These are phyloP conservation scores for Eledone cirrhosa DNA, from an alignment of 2,888 invertebrate genomes.

Conservation along the genomic window DNA sequence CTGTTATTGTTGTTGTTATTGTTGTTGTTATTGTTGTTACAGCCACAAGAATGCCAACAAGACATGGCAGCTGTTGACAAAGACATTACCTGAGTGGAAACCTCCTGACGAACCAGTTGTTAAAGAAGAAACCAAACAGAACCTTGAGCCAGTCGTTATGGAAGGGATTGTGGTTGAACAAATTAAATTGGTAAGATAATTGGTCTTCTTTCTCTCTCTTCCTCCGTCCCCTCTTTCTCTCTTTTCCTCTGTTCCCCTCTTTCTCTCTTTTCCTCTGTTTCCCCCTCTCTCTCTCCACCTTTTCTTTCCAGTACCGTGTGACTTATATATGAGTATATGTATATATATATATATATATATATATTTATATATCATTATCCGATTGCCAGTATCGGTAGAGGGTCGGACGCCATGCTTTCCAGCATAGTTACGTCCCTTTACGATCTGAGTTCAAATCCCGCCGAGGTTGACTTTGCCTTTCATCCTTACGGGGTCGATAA, in stretches of 20 bases:
- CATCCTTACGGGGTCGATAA: too few species aligned
- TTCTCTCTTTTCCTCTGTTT: neutral
- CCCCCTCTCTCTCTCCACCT: neutral
- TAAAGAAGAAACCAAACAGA: too few species aligned
- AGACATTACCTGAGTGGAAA: conserved; percentile 62
- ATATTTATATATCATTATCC: too few species aligned
- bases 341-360: too few species aligned
- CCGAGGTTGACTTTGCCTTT: too few species aligned
- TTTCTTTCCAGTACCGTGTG: neutral
- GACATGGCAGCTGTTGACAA: conserved; percentile 63
- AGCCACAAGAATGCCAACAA: conserved; percentile 61
- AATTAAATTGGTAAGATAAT: neutral
- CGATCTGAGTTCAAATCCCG: too few species aligned
- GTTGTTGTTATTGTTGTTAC: conserved; percentile 14
- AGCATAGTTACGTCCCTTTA: too few species aligned
- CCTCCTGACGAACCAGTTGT: conserved; percentile 48
- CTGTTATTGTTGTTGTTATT: neutral
- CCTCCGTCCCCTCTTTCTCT: neutral
- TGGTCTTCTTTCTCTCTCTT: neutral
- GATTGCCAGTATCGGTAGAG: too few species aligned
- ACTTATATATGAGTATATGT: too few species aligned
- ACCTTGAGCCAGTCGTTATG: too few species aligned
- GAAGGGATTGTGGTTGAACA: too few species aligned
- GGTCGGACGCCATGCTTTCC: too few species aligned
- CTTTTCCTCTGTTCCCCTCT: neutral